These are phyloP conservation scores for Remorina albescens DNA, from an alignment of 2,797 vertebrate genomes.

Conservation along the genomic window DNA sequence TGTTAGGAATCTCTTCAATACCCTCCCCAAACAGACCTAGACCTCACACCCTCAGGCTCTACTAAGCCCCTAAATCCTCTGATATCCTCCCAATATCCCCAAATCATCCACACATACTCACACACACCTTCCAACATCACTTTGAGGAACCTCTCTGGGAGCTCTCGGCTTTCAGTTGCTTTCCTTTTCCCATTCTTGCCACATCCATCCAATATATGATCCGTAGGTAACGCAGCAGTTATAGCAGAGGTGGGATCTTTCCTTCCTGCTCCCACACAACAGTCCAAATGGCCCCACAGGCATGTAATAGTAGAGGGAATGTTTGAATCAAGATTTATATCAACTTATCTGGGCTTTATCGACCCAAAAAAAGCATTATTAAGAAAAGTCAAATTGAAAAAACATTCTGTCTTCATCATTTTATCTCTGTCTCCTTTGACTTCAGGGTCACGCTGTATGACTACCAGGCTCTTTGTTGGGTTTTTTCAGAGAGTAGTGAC, in stretches of 20 bases:
- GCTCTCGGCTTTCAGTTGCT: slow-evolving; percentile 66
- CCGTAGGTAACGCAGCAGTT: slow-evolving; percentile 50
- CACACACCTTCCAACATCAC: slow-evolving; percentile 63
- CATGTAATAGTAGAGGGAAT: slow-evolving; percentile 40
- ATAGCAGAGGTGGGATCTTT: slow-evolving; percentile 58
- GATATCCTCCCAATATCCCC: slow-evolving; percentile 75
- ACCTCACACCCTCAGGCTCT: slow-evolving; percentile 75
- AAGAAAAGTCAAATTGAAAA: slow-evolving; percentile 30
- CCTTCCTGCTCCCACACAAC: slow-evolving; percentile 56
- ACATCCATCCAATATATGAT: slow-evolving; percentile 63
- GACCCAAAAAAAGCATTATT: slow-evolving; percentile 17
- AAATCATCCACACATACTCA: slow-evolving; percentile 65
- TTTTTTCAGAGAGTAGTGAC: slow-evolving; percentile 94
- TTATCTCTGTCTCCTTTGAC: slow-evolving; percentile 1
- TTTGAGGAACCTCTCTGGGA: slow-evolving; percentile 72
- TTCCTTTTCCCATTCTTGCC: slow-evolving; percentile 66
- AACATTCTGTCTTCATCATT: too few relatives aligned
- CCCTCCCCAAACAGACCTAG: slow-evolving; percentile 68
- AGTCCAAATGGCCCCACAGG: slow-evolving; percentile 41
- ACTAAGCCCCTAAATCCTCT: slow-evolving; percentile 75
- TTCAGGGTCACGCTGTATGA: slow-evolving; percentile 79
- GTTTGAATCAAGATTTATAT: slow-evolving; percentile 45
- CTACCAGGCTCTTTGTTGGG: slow-evolving; percentile 96
- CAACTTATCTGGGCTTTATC: slow-evolving; percentile 14
- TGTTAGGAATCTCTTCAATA: slow-evolving; percentile 61